Percentiles rank a stretch among this genome's conserved stretches.
Evolutionary conservation across 2,888 invertebrate species (phyloP).

Genomic region (Rhagonycha lutea): DNA sequence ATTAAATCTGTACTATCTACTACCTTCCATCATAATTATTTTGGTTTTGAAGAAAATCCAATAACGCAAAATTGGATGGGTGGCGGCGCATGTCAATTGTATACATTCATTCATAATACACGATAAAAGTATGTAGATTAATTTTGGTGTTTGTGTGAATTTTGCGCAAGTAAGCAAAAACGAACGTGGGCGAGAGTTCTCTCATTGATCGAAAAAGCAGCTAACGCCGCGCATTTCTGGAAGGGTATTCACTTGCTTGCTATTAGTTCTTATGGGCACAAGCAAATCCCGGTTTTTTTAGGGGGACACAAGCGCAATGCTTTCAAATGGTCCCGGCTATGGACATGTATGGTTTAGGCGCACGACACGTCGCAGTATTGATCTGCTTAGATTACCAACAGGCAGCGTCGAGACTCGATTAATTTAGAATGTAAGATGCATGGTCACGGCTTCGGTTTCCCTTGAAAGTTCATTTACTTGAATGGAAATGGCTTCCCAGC

Average conservation of each 20-base stretch:
- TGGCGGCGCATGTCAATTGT: not conserved
- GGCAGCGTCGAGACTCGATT: conserved; percentile 39
- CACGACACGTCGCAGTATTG: conserved; percentile 24
- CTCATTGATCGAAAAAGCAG: conserved; percentile 19
- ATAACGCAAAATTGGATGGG: not conserved
- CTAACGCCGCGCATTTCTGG: conserved; percentile 4
- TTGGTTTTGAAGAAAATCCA: not conserved
- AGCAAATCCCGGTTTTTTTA: conserved; percentile 11
- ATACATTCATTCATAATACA: conserved; percentile 13
- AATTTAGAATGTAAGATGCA: conserved; percentile 49
- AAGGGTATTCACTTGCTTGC: conserved; percentile 6
- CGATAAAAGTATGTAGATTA: not conserved
- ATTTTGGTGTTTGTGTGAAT: conserved; percentile 12
- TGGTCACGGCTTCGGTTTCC: conserved; percentile 51
- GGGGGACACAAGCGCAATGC: conserved; percentile 22
- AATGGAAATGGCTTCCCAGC: conserved; percentile 40
- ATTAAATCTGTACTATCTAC: not conserved
- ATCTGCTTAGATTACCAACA: conserved; percentile 26
- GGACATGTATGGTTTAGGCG: conserved; percentile 18
- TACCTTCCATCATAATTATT: not conserved
- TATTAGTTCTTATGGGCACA: conserved; percentile 4
- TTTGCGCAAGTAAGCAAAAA: conserved; percentile 1
- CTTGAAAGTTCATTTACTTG: conserved; percentile 51
- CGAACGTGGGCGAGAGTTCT: conserved; percentile 16
- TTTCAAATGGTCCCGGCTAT: conserved; percentile 1